phyloP scores from a whole-genome alignment of 2,113 vertebrate species.

The Ivindomyrus marchei region DNA sequence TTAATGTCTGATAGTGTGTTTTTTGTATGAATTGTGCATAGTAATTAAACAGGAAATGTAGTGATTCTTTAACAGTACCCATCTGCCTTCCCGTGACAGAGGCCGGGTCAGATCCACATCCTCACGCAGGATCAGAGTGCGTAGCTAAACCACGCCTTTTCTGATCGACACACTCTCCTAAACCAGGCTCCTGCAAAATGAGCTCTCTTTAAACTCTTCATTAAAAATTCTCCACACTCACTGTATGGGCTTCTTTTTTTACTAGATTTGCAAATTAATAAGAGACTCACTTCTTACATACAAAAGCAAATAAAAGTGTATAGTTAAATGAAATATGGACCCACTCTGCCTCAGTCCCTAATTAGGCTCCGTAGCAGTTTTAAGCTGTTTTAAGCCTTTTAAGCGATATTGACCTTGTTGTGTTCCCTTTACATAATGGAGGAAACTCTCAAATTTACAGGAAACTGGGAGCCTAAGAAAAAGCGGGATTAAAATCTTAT shows the following conservation, averaged over 20 bases:
- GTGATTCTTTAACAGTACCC: not conserved
- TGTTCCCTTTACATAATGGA: slow-evolving; percentile 2
- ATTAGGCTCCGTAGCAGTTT: slow-evolving; percentile 14
- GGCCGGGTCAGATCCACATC: slow-evolving; percentile 23
- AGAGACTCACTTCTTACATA: not conserved
- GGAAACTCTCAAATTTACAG: slow-evolving; percentile 8
- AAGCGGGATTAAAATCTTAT: slow-evolving; percentile 20
- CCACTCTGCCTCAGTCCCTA: slow-evolving; percentile 1
- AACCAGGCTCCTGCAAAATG: slow-evolving; percentile 4
- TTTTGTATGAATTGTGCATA: not conserved
- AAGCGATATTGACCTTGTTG: slow-evolving; percentile 11
- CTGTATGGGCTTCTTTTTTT: not conserved
- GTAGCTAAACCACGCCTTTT: not conserved
- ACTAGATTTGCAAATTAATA: not conserved
- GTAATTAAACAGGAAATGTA: not conserved
- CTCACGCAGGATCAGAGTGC: not conserved
- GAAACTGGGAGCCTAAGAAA: not conserved
- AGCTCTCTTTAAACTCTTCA: not conserved
- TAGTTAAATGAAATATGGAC: slow-evolving; percentile 12
- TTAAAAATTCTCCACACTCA: not conserved
- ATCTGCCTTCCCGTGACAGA: slow-evolving; percentile 23
- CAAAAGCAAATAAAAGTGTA: not conserved
- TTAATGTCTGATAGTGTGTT: not conserved
- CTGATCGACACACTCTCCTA: slow-evolving; percentile 15
- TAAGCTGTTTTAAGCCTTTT: not conserved